Conservation (phyloP, 2,797 vertebrate genomes). For the Liparis tanakae region DNA sequence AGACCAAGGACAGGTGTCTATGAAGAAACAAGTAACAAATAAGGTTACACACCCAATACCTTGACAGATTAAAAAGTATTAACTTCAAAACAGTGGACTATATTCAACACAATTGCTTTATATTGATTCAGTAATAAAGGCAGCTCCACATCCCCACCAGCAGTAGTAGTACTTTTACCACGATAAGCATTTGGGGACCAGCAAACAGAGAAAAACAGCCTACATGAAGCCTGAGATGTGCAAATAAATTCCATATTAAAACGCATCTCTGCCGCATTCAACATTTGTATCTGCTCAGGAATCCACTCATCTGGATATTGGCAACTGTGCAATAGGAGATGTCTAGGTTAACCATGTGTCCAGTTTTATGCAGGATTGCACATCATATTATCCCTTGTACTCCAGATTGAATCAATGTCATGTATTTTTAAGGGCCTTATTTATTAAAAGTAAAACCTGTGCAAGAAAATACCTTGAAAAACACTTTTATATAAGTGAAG, state of each 20-base stretch:
- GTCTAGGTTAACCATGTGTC: too few relatives aligned
- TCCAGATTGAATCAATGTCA: too few relatives aligned
- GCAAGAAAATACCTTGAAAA: too few relatives aligned
- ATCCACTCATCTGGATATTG: not conserved
- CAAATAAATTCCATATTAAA: not conserved
- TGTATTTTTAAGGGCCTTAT: not conserved
- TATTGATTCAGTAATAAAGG: not conserved
- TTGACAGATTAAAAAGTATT: not conserved
- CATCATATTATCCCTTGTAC: not conserved
- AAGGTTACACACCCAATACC: too few relatives aligned
- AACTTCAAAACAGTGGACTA: not conserved
- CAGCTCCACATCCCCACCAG: not conserved
- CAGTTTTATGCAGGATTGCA: not conserved
- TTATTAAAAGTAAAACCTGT: too few relatives aligned
- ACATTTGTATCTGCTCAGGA: not conserved
- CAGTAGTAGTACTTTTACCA: not conserved
- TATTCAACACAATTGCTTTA: accelerated
- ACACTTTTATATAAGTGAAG: too few relatives aligned
- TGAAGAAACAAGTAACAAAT: too few relatives aligned
- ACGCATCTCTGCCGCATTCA: not conserved
- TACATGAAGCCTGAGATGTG: not conserved
- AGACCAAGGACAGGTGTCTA: not conserved
- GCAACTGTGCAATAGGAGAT: not conserved
- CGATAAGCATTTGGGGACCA: not conserved
- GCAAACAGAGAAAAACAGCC: not conserved